These are phyloP conservation scores for Caenorhabditis sulstoni DNA, from an alignment of 2,888 invertebrate genomes.

Conservation along the genomic window DNA sequence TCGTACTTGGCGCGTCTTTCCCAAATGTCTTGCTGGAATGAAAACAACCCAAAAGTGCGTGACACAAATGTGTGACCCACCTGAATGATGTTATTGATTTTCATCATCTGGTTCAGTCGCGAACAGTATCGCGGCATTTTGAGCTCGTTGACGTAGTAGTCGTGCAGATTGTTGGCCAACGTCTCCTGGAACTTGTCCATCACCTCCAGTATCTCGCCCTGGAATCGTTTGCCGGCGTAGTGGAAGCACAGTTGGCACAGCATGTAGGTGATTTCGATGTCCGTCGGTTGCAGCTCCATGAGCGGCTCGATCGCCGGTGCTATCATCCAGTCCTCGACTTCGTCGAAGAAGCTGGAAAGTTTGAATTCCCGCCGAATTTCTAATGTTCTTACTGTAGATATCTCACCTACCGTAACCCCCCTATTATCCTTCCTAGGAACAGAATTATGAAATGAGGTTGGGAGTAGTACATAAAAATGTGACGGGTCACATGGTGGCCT, in stretches of 20 bases:
- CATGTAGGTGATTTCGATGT: conserved; percentile 59
- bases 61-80: no score
- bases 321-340: conserved; percentile 28
- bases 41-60: no score
- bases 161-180: conserved; percentile 52
- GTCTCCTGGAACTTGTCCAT: conserved; percentile 47
- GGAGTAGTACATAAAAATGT: no score
- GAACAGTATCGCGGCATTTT: conserved; percentile 54
- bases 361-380: no score
- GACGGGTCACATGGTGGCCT: no score
- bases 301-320: conserved; percentile 17
- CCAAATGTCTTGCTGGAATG: conserved; percentile 47
- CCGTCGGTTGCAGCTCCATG: conserved; percentile 44
- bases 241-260: conserved; percentile 60
- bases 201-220: conserved; percentile 47
- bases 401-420: no score
- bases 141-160: conserved; percentile 54
- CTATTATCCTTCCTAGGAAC: no score
- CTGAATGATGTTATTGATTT: conserved; percentile 63
- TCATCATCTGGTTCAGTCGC: conserved; percentile 61
- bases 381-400: no score
- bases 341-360: conserved; percentile 40
- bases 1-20: conserved; percentile 3
- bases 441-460: no score
- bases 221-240: conserved; percentile 49